phyloP scores from a whole-genome alignment of 2,888 invertebrate genomes.

The Pollenia labialis region DNA sequence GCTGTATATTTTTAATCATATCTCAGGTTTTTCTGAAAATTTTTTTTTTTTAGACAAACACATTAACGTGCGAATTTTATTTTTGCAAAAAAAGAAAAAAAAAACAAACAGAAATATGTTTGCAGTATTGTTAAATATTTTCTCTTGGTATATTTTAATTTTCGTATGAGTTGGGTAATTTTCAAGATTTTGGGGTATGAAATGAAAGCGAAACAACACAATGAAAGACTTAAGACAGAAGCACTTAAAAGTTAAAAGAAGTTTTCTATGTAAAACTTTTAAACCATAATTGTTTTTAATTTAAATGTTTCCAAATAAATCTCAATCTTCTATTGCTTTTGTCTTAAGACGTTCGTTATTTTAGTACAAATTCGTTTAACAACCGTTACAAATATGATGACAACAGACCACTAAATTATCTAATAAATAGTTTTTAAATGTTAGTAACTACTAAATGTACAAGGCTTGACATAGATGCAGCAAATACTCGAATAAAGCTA shows the following conservation, averaged over 20 bases:
- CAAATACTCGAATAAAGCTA: too few species aligned
- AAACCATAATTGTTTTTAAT: too few species aligned
- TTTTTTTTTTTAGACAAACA: conserved; percentile 22
- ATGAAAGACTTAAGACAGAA: background rate
- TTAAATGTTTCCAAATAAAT: too few species aligned
- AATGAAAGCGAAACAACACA: background rate
- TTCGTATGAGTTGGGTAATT: background rate
- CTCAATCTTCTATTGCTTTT: too few species aligned
- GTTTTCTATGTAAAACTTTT: too few species aligned
- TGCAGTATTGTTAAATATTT: background rate
- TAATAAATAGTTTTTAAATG: too few species aligned
- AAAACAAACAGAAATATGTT: background rate
- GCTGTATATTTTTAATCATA: conserved; percentile 18
- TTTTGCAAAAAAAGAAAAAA: conserved; percentile 8
- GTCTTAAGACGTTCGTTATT: too few species aligned
- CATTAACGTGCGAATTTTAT: conserved; percentile 50
- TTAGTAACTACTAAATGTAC: too few species aligned
- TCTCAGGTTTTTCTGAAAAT: background rate
- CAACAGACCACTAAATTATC: too few species aligned
- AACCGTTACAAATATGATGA: too few species aligned
- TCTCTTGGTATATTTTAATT: background rate
- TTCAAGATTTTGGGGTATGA: background rate
- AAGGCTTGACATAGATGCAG: too few species aligned
- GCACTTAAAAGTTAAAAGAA: background rate
- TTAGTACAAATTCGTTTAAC: too few species aligned